Percentiles rank a stretch among this genome's conserved stretches.
These are phyloP conservation scores for Zapus hudsonius DNA, from an alignment of 2,113 vertebrate genomes.

Conservation along the genomic window DNA sequence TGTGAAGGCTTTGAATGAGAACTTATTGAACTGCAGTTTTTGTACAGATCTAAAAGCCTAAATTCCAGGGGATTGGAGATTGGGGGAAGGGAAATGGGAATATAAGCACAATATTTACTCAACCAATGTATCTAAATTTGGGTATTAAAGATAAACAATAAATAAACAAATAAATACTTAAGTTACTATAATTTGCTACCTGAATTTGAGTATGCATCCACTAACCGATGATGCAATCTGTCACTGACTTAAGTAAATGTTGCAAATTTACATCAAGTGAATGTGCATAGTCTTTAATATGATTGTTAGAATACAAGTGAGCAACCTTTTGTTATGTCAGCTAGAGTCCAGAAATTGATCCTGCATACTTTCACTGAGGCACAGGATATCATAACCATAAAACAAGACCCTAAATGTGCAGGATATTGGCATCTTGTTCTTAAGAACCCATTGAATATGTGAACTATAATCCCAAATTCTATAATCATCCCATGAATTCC, in stretches of 20 bases:
- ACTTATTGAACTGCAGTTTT: not conserved
- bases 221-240: not conserved
- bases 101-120: no score
- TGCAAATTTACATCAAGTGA: not conserved
- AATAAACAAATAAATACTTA: no score
- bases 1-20: not conserved
- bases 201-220: no score
- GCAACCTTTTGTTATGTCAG: not conserved
- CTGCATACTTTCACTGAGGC: not conserved
- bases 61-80: no score
- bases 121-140: no score
- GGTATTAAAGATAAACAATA: no score
- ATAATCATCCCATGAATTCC: not conserved
- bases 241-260: not conserved
- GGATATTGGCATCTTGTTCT: not conserved
- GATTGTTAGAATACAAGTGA: not conserved
- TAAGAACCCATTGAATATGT: not conserved
- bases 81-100: no score
- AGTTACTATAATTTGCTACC: not conserved
- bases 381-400: slow-evolving; percentile 29
- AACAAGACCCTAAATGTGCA: not conserved
- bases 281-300: not conserved
- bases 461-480: not conserved
- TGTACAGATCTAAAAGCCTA: not conserved
- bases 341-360: slow-evolving; percentile 11